Base-by-base conservation (phyloP, 2,113 vertebrate genomes). In the Rhabdornis inornatus region DNA sequence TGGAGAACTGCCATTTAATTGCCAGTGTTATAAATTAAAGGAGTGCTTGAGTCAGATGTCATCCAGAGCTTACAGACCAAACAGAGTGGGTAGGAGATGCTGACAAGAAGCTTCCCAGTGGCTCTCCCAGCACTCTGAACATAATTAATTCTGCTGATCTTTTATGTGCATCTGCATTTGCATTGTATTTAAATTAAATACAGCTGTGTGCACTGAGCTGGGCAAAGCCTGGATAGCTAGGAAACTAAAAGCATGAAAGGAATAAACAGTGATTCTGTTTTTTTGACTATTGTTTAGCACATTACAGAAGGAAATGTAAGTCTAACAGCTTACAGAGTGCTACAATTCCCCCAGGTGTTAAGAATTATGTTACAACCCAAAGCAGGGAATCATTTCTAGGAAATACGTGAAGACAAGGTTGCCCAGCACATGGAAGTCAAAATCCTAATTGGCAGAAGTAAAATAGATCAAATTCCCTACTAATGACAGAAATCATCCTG, bases 1-100 rank as follows among this genome's bases (percentile, higher is more conserved):
- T 96, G 95, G 95, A 97, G 87, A 97, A 47, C 64, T 96, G 94
- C 86, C 92, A 95, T 75, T 93, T 97, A 96, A 96, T 97, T 97
- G 92, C 81, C 94, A 94, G 70, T 45, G 68, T 39, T 92, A 81
- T 81, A 96, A 97, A 97, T 97, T 91, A 96, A 96, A 97, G 87
- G 69, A 88, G 42, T 85, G 57, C 85, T 96, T 76, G 69, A 95
- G 69, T 95, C 93, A 92, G 94, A 68, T 83, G 83, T 92, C 90
- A 92, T 85, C 85, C 86, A 87, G 92, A 84, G 79, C 91, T 96
- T 83, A 55, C n/a, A 87, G 61, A 74, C 39, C 8, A 23, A 77
- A 60, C 13, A 59, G 74, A 92, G 44, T 53, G 40, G 42, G 27
- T 53, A 96, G 75, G 61, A 96, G 97, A 96, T 76, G 87, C 78